Conservation (phyloP, 2,113 vertebrate genomes). For the Turdus rufiventris region DNA sequence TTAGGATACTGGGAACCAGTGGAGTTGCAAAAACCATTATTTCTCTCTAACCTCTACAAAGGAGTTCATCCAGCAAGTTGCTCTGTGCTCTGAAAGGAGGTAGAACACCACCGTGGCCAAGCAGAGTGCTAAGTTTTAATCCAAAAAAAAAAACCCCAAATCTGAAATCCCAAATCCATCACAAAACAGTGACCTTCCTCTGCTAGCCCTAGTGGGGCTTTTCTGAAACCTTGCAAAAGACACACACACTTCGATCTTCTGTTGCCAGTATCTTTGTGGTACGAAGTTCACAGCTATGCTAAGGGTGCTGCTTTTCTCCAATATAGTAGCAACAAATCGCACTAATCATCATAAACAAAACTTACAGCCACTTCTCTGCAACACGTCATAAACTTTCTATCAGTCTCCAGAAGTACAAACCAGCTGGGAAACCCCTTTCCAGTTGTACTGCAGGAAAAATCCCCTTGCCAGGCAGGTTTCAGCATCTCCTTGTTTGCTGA, state of each 20-base stretch:
- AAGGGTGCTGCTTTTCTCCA: background rate
- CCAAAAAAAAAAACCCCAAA: background rate
- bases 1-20: background rate
- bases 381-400: background rate
- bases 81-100: background rate
- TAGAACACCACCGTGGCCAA: background rate
- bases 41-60: background rate
- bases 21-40: fast-evolving
- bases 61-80: background rate
- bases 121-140: background rate
- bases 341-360: background rate
- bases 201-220: background rate
- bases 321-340: background rate
- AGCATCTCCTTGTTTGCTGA: background rate
- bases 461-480: background rate
- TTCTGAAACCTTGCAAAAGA: background rate
- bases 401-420: background rate
- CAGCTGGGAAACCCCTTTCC: background rate
- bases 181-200: background rate
- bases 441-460: background rate
- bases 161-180: background rate
- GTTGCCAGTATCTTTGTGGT: background rate
- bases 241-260: background rate
- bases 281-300: background rate
- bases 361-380: background rate